Evolutionary conservation across 1,140 invertebrate species (phyloP).

Genomic region (Plutomurus gul): DNA sequence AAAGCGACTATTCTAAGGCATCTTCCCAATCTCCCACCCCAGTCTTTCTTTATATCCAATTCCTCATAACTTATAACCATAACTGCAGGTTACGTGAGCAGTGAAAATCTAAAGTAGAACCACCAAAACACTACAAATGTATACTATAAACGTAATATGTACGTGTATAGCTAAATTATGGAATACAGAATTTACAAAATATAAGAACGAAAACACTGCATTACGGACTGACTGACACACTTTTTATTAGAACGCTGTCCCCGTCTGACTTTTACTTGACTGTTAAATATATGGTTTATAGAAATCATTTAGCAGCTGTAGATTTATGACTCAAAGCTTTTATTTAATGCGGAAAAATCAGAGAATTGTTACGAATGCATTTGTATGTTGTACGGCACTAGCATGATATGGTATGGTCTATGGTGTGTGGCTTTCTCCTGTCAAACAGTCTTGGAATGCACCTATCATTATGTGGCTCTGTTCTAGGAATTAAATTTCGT

Average conservation of each 20-base stretch:
- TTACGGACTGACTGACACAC: neutral
- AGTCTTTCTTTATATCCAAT: neutral
- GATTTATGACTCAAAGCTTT: neutral
- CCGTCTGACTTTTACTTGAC: too few relatives aligned
- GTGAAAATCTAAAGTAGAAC: too few relatives aligned
- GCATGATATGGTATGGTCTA: neutral
- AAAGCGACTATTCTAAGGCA: constrained; percentile 2
- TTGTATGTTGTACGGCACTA: too few relatives aligned
- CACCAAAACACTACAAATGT: too few relatives aligned
- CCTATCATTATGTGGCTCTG: neutral
- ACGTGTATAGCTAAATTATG: too few relatives aligned
- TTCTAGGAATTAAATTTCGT: neutral
- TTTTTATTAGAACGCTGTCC: too few relatives aligned
- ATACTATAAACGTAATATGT: too few relatives aligned
- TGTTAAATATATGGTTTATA: too few relatives aligned
- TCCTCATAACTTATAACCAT: neutral
- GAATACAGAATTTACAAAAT: neutral
- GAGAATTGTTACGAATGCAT: too few relatives aligned
- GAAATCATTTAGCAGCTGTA: too few relatives aligned
- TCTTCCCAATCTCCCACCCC: neutral
- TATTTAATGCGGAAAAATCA: neutral
- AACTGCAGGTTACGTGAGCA: too few relatives aligned
- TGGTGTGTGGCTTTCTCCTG: neutral
- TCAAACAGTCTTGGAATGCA: neutral
- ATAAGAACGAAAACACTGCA: neutral